Base-by-base conservation (phyloP, 53 echinoderm and acorn worm genomes). In the Antedon mediterranea region DNA sequence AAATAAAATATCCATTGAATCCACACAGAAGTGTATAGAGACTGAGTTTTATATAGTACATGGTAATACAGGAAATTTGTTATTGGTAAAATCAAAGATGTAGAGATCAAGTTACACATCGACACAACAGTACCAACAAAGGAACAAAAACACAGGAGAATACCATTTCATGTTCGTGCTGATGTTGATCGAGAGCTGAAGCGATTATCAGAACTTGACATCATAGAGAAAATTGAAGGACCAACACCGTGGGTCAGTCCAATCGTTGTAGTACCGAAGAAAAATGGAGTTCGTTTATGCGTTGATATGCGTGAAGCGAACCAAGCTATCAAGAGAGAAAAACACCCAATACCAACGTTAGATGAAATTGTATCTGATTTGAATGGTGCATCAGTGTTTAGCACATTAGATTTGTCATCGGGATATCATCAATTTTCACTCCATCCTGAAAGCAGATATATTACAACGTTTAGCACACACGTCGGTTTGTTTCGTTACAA, bases 391-490 rank as follows among this genome's bases (percentile, higher is more conserved):
- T 74, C 81, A 13, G 74, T 83, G 15, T 86, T 89, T 76, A 89
- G 86, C 32, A 89, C 89, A 32, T 76, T 89, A 15, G 89, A 86
- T 44, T 78, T 86, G 76, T 86, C 77, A 32, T 80, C 76, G 23
- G 85, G 85, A 1, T 86, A 86, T 73, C 81, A 89, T 31, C 81
- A 90, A 74, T 81, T 90, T 72, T 73, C 71, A 32, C 84, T 86
- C 29, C 73, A 80, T 28, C 72, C 72, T 71, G 83, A 89, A 72
- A 81, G 85, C 72, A 72, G 89, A 71, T 82, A 89, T 43, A 85
- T 85, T 28, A 83, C 89, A 13, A 83, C 80, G 27, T 89, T 89
- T 32, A 79, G 83, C 18, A 83, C 83, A 27, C 83, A 89, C 72
- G 57, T 28, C 29, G 86, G 83, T 29, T 43, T 80, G 28, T 71